Evolutionary conservation across 2,113 vertebrate species (phyloP).

Genomic region (Leiothrix lutea): DNA sequence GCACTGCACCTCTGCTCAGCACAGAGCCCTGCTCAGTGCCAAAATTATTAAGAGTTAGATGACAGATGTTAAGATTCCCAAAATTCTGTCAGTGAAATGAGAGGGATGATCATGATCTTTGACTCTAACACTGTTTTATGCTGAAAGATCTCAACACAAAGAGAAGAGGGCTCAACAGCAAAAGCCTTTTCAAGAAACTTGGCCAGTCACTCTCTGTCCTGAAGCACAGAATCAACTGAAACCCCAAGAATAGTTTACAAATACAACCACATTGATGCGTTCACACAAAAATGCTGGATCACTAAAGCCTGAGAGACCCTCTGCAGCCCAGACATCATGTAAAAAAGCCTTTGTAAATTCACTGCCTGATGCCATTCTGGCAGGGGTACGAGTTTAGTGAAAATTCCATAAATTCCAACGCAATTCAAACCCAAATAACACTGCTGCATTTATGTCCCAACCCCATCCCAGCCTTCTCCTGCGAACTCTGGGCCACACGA

Average conservation of each 20-base stretch:
- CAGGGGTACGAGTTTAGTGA: accelerated
- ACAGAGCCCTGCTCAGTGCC: background rate
- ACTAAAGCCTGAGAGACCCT: background rate
- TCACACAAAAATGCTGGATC: background rate
- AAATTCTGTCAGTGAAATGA: background rate
- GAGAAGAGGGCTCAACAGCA: background rate
- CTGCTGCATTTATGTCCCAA: background rate
- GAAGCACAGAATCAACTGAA: background rate
- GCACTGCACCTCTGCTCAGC: background rate
- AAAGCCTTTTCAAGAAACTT: background rate
- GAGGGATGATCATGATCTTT: background rate
- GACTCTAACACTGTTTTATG: background rate
- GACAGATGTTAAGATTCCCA: background rate
- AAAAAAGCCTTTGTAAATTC: background rate
- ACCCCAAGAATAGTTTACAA: background rate
- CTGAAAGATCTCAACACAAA: background rate
- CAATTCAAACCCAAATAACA: background rate
- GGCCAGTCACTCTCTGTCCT: background rate
- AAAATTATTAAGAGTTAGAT: background rate
- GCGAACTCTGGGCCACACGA: background rate
- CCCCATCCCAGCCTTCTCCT: background rate
- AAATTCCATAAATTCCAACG: background rate
- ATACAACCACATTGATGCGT: background rate
- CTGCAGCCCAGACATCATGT: background rate
- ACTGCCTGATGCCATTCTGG: background rate